Evolutionary conservation across 2,797 vertebrate species (phyloP).

Genomic region (Arrhamphus sclerolepis): DNA sequence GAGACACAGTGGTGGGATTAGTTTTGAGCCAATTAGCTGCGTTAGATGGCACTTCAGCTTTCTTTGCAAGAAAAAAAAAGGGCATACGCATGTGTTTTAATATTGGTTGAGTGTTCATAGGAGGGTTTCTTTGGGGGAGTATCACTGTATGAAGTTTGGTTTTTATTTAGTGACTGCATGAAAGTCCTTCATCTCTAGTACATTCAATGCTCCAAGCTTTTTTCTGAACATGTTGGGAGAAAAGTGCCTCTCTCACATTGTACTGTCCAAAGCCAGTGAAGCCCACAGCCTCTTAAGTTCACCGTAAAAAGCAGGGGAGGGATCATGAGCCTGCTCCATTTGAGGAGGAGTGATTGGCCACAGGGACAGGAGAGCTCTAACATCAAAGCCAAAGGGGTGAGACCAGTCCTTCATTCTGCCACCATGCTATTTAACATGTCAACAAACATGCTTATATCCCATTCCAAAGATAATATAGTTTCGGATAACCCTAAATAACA

Average conservation of each 20-base stretch:
- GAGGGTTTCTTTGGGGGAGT: slow-evolving; percentile 7
- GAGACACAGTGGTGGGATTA: slow-evolving; percentile 18
- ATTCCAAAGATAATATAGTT: slow-evolving; percentile 3
- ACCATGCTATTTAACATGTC: not conserved
- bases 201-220: slow-evolving; percentile 44
- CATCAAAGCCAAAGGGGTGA: slow-evolving; percentile 11
- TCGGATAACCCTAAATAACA: not conserved
- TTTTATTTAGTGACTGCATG: slow-evolving; percentile 3
- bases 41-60: not conserved
- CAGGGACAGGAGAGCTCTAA: slow-evolving; percentile 2
- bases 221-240: not conserved
- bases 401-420: slow-evolving; percentile 5
- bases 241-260: not conserved
- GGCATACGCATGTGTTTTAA: slow-evolving; percentile 4
- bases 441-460: not conserved
- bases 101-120: slow-evolving; percentile 9
- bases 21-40: slow-evolving; percentile 35
- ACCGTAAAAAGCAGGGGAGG: slow-evolving; percentile 20
- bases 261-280: slow-evolving; percentile 8
- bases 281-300: not conserved
- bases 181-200: slow-evolving; percentile 41
- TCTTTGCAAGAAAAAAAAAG: not conserved
- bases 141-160: not conserved
- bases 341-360: not conserved
- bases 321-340: slow-evolving; percentile 38